Evolutionary conservation across 2,113 vertebrate species (phyloP).

Genomic region (Brienomyrus longianalis): DNA sequence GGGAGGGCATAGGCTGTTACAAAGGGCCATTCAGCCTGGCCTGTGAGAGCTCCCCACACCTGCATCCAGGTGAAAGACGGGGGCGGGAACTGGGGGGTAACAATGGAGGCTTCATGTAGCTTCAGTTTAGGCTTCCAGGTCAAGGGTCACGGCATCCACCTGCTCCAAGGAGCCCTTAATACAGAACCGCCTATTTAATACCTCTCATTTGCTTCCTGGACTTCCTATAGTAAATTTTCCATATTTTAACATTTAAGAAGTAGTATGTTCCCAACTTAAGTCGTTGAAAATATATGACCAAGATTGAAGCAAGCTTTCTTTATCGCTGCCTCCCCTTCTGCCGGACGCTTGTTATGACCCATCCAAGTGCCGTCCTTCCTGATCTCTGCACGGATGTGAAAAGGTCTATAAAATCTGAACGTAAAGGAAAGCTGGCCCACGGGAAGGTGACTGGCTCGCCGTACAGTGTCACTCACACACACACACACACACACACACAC

Average conservation of each 20-base stretch:
- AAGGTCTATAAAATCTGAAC: background rate
- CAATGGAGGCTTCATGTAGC: background rate
- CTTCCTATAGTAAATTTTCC: background rate
- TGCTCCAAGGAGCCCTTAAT: background rate
- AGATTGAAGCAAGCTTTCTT: background rate
- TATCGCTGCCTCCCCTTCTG: background rate
- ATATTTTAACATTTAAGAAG: background rate
- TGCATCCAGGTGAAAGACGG: constrained; percentile 34
- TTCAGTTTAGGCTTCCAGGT: background rate
- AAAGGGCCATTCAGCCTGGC: constrained; percentile 35
- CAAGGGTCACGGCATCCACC: constrained; percentile 8
- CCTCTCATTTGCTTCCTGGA: background rate
- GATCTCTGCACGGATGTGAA: background rate
- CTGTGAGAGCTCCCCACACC: constrained; percentile 29
- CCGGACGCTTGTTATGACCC: background rate
- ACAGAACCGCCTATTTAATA: background rate
- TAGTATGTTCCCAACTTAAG: background rate
- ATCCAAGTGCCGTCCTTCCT: background rate
- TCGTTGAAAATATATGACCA: background rate
- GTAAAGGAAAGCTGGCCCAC: background rate
- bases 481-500: background rate
- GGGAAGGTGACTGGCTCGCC: background rate
- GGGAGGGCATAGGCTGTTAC: constrained; percentile 10
- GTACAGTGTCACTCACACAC: background rate
- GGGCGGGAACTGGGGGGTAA: background rate